A percentile compares a stretch with the other conserved stretches of the same genome.
Conservation (phyloP, 2,888 invertebrate species). For the Allophyes oxyacanthae region DNA sequence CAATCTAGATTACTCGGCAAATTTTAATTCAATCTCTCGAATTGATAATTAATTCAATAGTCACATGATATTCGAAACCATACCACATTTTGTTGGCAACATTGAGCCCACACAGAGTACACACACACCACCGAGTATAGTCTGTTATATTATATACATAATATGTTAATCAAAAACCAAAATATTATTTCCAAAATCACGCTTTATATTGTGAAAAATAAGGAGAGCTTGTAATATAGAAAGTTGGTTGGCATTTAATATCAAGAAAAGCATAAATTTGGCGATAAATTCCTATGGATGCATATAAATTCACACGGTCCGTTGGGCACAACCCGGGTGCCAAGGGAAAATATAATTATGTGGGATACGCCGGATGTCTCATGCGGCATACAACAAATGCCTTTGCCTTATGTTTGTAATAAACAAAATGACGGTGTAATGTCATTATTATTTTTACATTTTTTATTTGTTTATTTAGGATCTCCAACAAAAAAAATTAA, state of each 20-base stretch:
- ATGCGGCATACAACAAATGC: constrained; percentile 15
- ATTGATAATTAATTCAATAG: constrained; percentile 9
- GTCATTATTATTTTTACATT: constrained; percentile 27
- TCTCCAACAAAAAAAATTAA: too few species aligned
- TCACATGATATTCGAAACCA: background rate
- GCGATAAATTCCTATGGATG: constrained; percentile 36
- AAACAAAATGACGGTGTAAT: constrained; percentile 22
- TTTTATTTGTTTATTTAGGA: background rate
- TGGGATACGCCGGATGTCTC: constrained; percentile 18
- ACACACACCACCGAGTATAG: too few species aligned
- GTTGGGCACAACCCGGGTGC: constrained; percentile 21
- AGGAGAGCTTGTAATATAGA: background rate
- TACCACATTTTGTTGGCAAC: background rate
- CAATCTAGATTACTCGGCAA: constrained; percentile 15
- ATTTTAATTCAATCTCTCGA: constrained; percentile 6
- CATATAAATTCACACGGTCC: constrained; percentile 51
- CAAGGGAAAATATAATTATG: constrained; percentile 42
- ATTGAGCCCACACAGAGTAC: too few species aligned
- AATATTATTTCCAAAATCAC: background rate
- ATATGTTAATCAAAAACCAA: too few species aligned
- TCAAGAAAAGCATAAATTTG: constrained; percentile 33
- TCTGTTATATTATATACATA: too few species aligned
- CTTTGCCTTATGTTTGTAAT: constrained; percentile 17
- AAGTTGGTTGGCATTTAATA: constrained; percentile 9
- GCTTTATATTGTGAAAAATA: background rate